Base-by-base conservation (phyloP, 1,140 invertebrate species). In the Papilio machaon region DNA sequence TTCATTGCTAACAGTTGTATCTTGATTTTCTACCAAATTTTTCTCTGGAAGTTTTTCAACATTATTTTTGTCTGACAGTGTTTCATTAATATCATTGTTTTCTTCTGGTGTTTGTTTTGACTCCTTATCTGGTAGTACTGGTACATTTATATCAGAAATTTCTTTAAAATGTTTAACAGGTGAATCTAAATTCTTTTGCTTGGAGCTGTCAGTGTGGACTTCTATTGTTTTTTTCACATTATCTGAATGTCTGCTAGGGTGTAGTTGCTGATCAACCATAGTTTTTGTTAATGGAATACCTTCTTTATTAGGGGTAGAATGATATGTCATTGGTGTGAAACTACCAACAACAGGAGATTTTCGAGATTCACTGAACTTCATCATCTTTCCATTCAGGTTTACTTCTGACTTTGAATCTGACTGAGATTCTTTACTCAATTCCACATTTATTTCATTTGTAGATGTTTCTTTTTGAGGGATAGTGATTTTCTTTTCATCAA, bases 291-390 rank as follows among this genome's bases (percentile, higher is more conserved):
- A 84, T 38, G 93, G 93, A 73, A 89, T 92, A 19, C 92, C 89
- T 78, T 94, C 93, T 87, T 94, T 94, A 82, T 94, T 94, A 54
- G 92, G 91, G 43, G 93, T 94, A 74, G 92, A 94, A 83, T 94
- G 91, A 84, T 86, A 93, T 81, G 90, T 91, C 91, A 94, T 92
- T 35, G 91, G 91, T 49, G 91, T 92, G 78, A 86, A 94, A 64
- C 88, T 90, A 43, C 91, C 89, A 82, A 94, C 88, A 35, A 94
- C 82, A 43, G 93, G 93, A 58, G 93, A 94, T 85, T 94, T 94
- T 30, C 91, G 85, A 79, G 91, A 91, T 86, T 94, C 92, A 86
- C 85, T 92, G 67, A 93, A 89, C 80, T 94, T 94, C 85, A 90
- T 88, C 82, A 88, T 91, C 86, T 92, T 93, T 15, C 88, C 88